Evolutionary conservation across 2,888 invertebrate species (phyloP), one percentile per base, ranked within the genome.

Genomic region (Drosophila melanocephala): DNA sequence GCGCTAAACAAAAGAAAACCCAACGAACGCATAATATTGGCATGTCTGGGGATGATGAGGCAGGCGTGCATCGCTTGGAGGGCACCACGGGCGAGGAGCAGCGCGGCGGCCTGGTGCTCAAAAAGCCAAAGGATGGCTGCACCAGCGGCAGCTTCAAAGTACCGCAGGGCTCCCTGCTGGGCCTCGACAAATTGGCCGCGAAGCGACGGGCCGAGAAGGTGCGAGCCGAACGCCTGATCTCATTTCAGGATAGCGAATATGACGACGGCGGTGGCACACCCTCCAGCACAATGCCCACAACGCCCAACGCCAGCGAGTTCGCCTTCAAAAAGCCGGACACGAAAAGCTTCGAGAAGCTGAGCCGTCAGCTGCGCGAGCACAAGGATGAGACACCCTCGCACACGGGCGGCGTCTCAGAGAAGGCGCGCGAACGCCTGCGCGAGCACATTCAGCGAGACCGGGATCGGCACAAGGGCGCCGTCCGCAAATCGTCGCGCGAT

Each of bases 351-450:
- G 92, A 94, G 37, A 93, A 92, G 69, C 64, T 93, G 3, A 92
- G 89, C 39, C 88, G 97, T 56, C 96, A 97, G 92, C 97, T 98
- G 90, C 95, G 99, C 57, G 95, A 95, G 58, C 95, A 96, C 16
- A 95, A 96, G 84, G 96, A 96, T 87, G 99, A 99, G 94, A 99
- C 99, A 0, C 99, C 99, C 0, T 97, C 98, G 0, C 96, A 99
- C 91, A 98, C 98, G 0, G 99, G 98, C 6, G 99, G 99, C 7
- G 96, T 99, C 30, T 97, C 97, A 35, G 95, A 96, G 67, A 84
- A 91, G 55, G 94, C 94, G 0, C 94, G 96, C 67, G 95, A 96
- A 84, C 95, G 97, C 55, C 94, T 97, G 90, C 93, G 96, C 39
- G 96, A 96, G 88, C 94, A 96, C 75, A 94, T 96, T 55, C 94